These are phyloP conservation scores for Muscina levida DNA, from an alignment of 2,888 invertebrate genomes.

Conservation along the genomic window DNA sequence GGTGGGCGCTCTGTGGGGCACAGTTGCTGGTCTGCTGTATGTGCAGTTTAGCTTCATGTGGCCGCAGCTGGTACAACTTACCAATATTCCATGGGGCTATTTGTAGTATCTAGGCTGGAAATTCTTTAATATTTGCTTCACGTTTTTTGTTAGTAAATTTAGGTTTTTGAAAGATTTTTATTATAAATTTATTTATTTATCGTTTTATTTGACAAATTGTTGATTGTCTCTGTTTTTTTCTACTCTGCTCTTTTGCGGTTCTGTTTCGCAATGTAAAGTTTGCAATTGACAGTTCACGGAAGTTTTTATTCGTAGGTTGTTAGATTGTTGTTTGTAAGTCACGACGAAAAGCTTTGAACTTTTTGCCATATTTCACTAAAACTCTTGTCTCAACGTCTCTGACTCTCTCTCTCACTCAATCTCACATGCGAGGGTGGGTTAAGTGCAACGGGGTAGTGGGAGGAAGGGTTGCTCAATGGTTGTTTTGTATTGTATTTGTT, in stretches of 20 bases:
- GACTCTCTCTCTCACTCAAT: neutral
- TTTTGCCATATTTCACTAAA: constrained; percentile 3
- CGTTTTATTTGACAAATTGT: constrained; percentile 49
- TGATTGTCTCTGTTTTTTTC: constrained; percentile 23
- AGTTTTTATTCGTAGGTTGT: no score
- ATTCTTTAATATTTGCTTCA: neutral
- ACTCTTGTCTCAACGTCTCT: neutral
- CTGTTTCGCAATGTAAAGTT: constrained; percentile 46
- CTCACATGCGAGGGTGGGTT: neutral
- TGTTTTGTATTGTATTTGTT: neutral
- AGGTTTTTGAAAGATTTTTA: neutral
- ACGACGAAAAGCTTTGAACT: constrained; percentile 56
- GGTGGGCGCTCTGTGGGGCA: no score
- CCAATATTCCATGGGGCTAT: constrained; percentile 53
- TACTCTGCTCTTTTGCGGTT: constrained; percentile 18
- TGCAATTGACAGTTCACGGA: constrained; percentile 38
- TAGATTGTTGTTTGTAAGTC: neutral
- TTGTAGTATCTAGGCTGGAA: constrained; percentile 1
- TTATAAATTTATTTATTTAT: neutral
- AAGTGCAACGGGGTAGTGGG: neutral
- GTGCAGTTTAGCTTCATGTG: no score
- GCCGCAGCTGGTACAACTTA: constrained; percentile 29
- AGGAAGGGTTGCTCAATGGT: neutral
- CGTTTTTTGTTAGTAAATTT: neutral
- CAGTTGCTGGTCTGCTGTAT: no score